Base-by-base conservation (phyloP, 1,140 invertebrate species). In the Matsumurasca onukii region DNA sequence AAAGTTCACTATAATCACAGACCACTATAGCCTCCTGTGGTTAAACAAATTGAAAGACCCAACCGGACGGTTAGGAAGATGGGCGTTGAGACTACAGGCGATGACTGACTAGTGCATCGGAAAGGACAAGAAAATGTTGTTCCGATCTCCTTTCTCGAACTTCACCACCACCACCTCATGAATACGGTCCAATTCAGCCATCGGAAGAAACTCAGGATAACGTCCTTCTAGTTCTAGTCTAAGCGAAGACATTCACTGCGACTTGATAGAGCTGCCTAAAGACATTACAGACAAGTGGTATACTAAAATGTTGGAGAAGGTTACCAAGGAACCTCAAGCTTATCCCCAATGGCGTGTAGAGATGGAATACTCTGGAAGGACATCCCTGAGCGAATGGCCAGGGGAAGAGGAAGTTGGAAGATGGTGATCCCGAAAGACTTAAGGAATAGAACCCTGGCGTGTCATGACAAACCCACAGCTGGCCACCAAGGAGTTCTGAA, bases 401-500 rank as follows among this genome's bases (percentile, higher is more conserved):
- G 5, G 5, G 34, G 9, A 52, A 20, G 49, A 20, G 3, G 12
- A 12, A 22, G 20, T 15, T 52, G 49, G 49, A 52, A 20, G 22
- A 15, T 52, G 20, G 49, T 52, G 3, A 5, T 52, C 5, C 49
- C 49, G 3, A 52, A 52, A 22, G 20, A 52, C 22, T 20, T 52
- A 15, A 12, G 49, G n/a, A 9, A 22, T 1, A 24, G 12, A 15
- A 12, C 31, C 2, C 49, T 69, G 2, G 25, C 1, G 62, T 48
- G 45, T 55, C 65, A 72, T 51, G 30, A 70, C 20, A 51, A 17
- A n/a, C 25, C 49, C 1, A 12, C 52, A 15, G 61, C 25, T 25
- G 13, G 20, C 25, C 31, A 72, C 70, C 62, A 69, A 69, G 55
- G 64, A n/a, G 25, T 63, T 1, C 29, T 34, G 2, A 51, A 62